Evolutionary conservation across 2,888 invertebrate species (phyloP).

Genomic region (Eudasyphora cyanicolor): DNA sequence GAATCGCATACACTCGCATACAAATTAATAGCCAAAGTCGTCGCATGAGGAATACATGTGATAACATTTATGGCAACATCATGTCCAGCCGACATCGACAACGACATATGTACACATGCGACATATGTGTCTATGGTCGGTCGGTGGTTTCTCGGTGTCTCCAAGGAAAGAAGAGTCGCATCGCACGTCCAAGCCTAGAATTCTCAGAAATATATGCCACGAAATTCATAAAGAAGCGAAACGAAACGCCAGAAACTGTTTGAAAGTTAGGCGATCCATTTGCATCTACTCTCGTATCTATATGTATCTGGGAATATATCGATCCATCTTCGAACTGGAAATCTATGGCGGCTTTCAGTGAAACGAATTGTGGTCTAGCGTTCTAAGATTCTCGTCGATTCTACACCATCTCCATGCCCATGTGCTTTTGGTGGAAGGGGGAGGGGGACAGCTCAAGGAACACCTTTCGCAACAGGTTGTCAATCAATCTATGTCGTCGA

Average conservation of each 20-base stretch:
- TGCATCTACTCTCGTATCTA: too few relatives aligned
- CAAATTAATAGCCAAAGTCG: background rate
- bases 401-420: background rate
- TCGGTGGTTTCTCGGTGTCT: constrained; percentile 20
- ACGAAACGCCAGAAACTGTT: constrained; percentile 37
- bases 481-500: constrained; percentile 65
- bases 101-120: background rate
- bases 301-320: constrained; percentile 17
- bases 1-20: background rate
- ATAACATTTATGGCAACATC: constrained; percentile 62
- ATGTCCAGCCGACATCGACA: background rate
- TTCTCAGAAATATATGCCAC: constrained; percentile 61
- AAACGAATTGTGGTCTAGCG: background rate
- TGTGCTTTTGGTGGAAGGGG: background rate
- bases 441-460: constrained; percentile 32
- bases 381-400: too few relatives aligned
- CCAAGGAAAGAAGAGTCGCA: constrained; percentile 41
- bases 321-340: background rate
- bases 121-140: background rate
- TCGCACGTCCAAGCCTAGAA: constrained; percentile 32
- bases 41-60: constrained; percentile 19
- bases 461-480: constrained; percentile 66
- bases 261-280: constrained; percentile 46
- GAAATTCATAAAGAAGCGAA: constrained; percentile 59
- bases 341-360: constrained; percentile 1